Conservation (phyloP, 2,888 invertebrate species). For the Agelastica alni region DNA sequence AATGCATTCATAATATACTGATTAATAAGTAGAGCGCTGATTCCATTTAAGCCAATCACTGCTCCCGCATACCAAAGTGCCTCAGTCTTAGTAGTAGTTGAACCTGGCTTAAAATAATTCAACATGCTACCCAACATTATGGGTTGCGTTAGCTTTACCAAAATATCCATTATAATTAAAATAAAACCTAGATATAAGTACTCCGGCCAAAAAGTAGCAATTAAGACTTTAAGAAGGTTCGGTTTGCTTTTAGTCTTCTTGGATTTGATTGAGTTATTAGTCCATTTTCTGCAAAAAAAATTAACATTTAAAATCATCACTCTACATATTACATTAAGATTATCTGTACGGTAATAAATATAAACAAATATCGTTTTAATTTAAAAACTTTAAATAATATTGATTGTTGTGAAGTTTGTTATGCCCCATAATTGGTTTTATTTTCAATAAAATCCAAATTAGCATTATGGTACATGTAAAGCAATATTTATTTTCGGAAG, state of each 20-base stretch:
- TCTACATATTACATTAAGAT: too few relatives aligned
- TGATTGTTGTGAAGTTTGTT: too few relatives aligned
- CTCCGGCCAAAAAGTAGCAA: slow-evolving; percentile 70
- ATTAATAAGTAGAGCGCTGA: slow-evolving; percentile 66
- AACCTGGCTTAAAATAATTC: slow-evolving; percentile 66
- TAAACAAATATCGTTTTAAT: too few relatives aligned
- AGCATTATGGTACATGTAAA: too few relatives aligned
- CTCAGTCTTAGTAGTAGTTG: slow-evolving; percentile 57
- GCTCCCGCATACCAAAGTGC: slow-evolving; percentile 67
- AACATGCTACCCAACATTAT: slow-evolving; percentile 68
- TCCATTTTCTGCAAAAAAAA: slow-evolving; percentile 66
- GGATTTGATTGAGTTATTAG: slow-evolving; percentile 64
- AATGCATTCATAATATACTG: slow-evolving; percentile 70
- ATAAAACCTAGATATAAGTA: slow-evolving; percentile 66
- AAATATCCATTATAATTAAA: slow-evolving; percentile 64
- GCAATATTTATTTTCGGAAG: too few relatives aligned
- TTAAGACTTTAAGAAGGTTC: slow-evolving; percentile 67
- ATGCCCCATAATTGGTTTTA: too few relatives aligned
- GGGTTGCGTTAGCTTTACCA: slow-evolving; percentile 67
- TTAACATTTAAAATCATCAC: slow-evolving; percentile 9
- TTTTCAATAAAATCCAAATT: too few relatives aligned
- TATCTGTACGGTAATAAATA: too few relatives aligned
- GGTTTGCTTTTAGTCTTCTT: slow-evolving; percentile 64
- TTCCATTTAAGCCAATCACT: slow-evolving; percentile 62
- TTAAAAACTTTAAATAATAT: not conserved